Evolutionary conservation across 2,888 invertebrate genomes (phyloP).

Genomic region (Campoplex nolae): DNA sequence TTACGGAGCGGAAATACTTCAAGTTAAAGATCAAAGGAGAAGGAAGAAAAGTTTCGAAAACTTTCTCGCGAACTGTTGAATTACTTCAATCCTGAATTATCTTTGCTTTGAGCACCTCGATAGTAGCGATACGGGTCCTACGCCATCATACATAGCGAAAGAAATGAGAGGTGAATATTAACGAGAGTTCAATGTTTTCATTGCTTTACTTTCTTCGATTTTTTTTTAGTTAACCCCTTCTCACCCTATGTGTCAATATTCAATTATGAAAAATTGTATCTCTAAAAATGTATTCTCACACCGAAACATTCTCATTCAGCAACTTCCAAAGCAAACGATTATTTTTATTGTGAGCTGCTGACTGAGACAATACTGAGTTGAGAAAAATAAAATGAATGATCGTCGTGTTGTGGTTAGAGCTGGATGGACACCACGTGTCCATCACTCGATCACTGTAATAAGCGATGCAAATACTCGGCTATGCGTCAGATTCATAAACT

Average conservation of each 20-base stretch:
- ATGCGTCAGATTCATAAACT: conserved; percentile 34
- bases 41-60: conserved; percentile 32
- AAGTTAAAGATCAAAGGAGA: conserved; percentile 59
- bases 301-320: no score
- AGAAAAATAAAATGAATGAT: neutral
- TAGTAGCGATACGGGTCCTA: neutral
- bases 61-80: conserved; percentile 40
- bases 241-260: no score
- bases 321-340: neutral
- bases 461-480: neutral
- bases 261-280: no score
- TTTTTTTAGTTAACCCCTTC: neutral
- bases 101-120: conserved; percentile 28
- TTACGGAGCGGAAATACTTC: conserved; percentile 49
- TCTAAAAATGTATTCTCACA: no score
- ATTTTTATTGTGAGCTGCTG: neutral
- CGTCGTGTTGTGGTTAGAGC: neutral
- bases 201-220: neutral
- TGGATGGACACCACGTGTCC: neutral
- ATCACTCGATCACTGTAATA: neutral
- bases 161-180: neutral
- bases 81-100: conserved; percentile 39
- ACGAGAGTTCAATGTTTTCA: neutral
- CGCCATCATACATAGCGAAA: neutral
- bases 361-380: neutral